Conservation (phyloP, 2,888 invertebrate genomes). For the Idaea aversata region DNA sequence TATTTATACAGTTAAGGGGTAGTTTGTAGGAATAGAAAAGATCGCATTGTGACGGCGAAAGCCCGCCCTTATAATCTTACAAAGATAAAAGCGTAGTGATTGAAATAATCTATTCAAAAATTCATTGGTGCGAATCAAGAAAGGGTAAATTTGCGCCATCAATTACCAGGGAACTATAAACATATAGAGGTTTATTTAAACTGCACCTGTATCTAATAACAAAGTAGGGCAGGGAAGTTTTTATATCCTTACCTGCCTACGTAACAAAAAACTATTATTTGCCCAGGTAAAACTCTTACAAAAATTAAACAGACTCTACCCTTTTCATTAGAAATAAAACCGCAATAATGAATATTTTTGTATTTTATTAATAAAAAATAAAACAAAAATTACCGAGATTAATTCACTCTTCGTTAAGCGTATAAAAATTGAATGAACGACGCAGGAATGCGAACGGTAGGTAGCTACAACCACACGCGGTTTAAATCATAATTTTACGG, state of each 20-base stretch:
- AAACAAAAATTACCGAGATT: not conserved
- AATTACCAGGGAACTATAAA: conserved; percentile 21
- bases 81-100: not conserved
- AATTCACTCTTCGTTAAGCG: conserved; percentile 3
- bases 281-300: no score
- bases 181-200: conserved; percentile 11
- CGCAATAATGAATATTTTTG: not conserved
- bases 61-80: not conserved
- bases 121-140: not conserved
- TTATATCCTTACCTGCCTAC: not conserved
- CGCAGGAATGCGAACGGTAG: conserved; percentile 10
- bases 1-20: conserved; percentile 30
- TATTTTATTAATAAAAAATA: no score
- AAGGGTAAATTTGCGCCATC: conserved; percentile 26
- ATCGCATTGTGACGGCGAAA: not conserved
- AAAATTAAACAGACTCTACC: no score
- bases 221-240: not conserved
- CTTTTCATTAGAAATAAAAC: no score
- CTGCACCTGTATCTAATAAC: conserved; percentile 9
- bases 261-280: not conserved
- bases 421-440: conserved; percentile 10
- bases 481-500: conserved; percentile 27
- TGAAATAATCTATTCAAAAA: not conserved
- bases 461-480: conserved; percentile 13
- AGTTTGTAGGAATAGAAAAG: conserved; percentile 4